A percentile compares a stretch with the other conserved stretches of the same genome.
Conservation (phyloP, 2,113 vertebrate species). For the Hippocampus guttulatus region DNA sequence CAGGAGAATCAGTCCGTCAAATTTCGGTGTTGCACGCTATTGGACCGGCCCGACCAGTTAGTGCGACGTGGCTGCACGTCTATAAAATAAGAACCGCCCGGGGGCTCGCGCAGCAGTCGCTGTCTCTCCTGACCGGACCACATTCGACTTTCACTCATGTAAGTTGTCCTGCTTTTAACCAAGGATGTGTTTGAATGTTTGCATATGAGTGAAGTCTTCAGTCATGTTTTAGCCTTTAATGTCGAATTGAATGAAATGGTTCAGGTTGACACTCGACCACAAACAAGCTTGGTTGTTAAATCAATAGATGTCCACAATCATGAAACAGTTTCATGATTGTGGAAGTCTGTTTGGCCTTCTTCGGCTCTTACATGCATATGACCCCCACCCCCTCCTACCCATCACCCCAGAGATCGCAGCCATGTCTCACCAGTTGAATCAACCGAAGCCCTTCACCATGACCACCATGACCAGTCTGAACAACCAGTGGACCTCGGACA, state of each 20-base stretch:
- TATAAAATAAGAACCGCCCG: not conserved
- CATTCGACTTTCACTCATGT: not conserved
- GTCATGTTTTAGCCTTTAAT: not conserved
- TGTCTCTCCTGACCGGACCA: not conserved
- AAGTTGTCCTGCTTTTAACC: not conserved
- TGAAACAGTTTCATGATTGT: not conserved
- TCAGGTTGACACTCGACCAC: too few species aligned
- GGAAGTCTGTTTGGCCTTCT: not conserved
- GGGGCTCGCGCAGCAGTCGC: not conserved
- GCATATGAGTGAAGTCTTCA: not conserved
- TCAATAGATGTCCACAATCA: too few species aligned
- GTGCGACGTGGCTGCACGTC: not conserved
- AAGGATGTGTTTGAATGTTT: not conserved
- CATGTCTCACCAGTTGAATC: conserved; percentile 26
- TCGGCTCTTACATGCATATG: not conserved
- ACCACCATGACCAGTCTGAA: not conserved
- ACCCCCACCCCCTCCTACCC: too few species aligned
- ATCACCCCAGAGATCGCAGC: not conserved
- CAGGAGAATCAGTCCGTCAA: not conserved
- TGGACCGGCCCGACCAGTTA: not conserved
- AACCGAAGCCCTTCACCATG: conserved; percentile 40
- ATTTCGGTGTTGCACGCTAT: not conserved
- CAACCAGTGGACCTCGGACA: conserved; percentile 60
- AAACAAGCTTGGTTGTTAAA: too few species aligned
- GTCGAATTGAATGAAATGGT: too few species aligned